A percentile compares a stretch with the other conserved stretches of the same genome.
Evolutionary conservation across 2,797 vertebrate genomes (phyloP).

Genomic region (Sarcophilus harrisii): DNA sequence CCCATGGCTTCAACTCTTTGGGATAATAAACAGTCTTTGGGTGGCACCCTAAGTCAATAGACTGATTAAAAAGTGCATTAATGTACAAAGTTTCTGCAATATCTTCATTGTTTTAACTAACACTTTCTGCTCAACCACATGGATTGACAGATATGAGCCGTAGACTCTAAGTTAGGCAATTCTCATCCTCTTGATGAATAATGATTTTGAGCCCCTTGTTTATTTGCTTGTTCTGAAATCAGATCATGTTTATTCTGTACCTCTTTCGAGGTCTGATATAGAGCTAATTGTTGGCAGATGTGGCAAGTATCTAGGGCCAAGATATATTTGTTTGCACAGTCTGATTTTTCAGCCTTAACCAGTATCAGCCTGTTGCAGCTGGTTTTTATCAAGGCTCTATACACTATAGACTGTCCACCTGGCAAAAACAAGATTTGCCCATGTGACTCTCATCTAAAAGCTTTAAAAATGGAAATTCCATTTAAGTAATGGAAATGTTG

Average conservation of each 20-base stretch:
- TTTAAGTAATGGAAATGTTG: conserved; percentile 77
- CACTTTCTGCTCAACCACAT: conserved; percentile 64
- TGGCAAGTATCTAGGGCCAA: conserved; percentile 84
- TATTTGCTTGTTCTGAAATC: conserved; percentile 92
- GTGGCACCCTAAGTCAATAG: conserved; percentile 61
- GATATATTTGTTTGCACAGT: conserved; percentile 96
- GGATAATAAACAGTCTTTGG: conserved; percentile 72
- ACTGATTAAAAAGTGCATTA: conserved; percentile 64
- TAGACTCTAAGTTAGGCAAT: conserved; percentile 63
- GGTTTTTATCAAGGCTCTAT: conserved; percentile 91
- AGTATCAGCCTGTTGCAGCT: conserved; percentile 91
- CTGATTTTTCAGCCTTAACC: conserved; percentile 93
- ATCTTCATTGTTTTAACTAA: conserved; percentile 70
- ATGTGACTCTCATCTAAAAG: conserved; percentile 87
- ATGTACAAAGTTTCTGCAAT: conserved; percentile 74
- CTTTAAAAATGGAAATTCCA: conserved; percentile 82
- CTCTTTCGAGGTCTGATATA: conserved; percentile 86
- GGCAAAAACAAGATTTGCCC: conserved; percentile 93
- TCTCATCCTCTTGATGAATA: conserved; percentile 85
- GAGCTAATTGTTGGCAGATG: conserved; percentile 95
- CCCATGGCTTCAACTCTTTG: conserved; percentile 28
- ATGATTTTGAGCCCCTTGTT: conserved; percentile 88
- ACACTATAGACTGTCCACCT: conserved; percentile 89
- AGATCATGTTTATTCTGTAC: conserved; percentile 86
- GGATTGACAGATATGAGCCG: conserved; percentile 70